Conservation (phyloP, 2,888 invertebrate genomes). For the Drosophila buzzatii region DNA sequence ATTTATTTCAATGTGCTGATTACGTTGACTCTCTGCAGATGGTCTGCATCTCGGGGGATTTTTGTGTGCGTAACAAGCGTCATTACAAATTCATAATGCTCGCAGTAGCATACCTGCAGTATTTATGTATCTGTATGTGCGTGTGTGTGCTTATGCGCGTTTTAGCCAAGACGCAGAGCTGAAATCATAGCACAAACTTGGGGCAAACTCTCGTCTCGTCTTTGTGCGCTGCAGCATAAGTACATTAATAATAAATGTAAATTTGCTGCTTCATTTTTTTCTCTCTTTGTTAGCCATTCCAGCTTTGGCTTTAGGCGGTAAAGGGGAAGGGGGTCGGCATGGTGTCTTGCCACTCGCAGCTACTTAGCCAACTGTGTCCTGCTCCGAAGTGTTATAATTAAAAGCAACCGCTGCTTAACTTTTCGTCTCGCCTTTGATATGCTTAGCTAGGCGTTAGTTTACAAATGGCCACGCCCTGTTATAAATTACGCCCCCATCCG, state of each 20-base stretch:
- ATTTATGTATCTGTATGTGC: conserved; percentile 15
- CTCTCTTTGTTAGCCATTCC: conserved; percentile 11
- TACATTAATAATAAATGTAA: conserved; percentile 79
- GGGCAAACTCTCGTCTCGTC: conserved; percentile 23
- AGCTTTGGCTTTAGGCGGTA: not conserved
- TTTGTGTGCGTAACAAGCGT: conserved; percentile 38
- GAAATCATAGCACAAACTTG: conserved; percentile 61
- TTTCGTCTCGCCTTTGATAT: conserved; percentile 26
- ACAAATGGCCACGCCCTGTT: conserved; percentile 15
- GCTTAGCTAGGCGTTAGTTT: conserved; percentile 15
- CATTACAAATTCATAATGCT: conserved; percentile 72
- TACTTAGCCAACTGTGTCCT: conserved; percentile 43
- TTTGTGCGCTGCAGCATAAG: conserved; percentile 47
- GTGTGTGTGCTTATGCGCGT: conserved; percentile 2
- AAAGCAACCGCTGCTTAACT: conserved; percentile 45
- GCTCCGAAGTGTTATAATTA: conserved; percentile 72
- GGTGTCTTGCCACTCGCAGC: conserved; percentile 49
- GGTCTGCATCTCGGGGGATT: conserved; percentile 35
- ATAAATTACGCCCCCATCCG: not conserved
- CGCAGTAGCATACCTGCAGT: conserved; percentile 7
- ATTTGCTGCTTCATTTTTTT: conserved; percentile 53
- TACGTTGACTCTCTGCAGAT: conserved; percentile 45
- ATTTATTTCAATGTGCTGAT: conserved; percentile 50
- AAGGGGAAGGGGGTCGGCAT: rapidly evolving
- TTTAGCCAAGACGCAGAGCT: conserved; percentile 30